phyloP scores from a whole-genome alignment of 2,797 vertebrate genomes.

The Botia kubotai region DNA sequence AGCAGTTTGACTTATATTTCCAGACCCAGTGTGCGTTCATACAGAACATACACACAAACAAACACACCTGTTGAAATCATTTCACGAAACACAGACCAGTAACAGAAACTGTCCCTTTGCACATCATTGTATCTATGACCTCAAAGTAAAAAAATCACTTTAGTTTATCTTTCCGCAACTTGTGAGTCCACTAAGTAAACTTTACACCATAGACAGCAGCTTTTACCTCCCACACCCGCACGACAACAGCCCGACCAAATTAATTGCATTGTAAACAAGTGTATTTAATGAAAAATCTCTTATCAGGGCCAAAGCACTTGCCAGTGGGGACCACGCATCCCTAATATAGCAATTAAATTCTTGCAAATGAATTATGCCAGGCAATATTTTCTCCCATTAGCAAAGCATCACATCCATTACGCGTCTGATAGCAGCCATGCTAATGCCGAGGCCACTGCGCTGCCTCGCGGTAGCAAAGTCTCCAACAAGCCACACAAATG shows the following conservation, averaged over 20 bases:
- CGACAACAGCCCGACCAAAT: slow-evolving; percentile 57
- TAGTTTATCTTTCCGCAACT: slow-evolving; percentile 33
- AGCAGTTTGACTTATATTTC: no score
- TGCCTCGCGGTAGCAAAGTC: slow-evolving; percentile 19
- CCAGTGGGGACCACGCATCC: slow-evolving; percentile 67
- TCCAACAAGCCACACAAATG: slow-evolving; percentile 31
- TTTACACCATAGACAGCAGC: neutral
- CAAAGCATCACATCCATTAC: slow-evolving; percentile 77
- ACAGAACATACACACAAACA: neutral
- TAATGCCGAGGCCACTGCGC: slow-evolving; percentile 53
- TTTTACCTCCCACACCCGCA: slow-evolving; percentile 39
- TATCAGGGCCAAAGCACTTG: slow-evolving; percentile 68
- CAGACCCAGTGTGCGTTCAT: neutral
- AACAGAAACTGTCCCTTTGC: neutral
- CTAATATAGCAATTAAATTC: slow-evolving; percentile 80
- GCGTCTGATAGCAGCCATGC: slow-evolving; percentile 74
- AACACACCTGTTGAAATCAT: neutral
- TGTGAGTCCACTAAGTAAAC: slow-evolving; percentile 9
- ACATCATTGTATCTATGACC: neutral
- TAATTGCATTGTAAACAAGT: slow-evolving; percentile 63
- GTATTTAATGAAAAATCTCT: slow-evolving; percentile 70
- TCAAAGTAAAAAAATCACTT: neutral
- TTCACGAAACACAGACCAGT: slow-evolving; percentile 6
- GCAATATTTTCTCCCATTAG: slow-evolving; percentile 80
- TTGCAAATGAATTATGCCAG: slow-evolving; percentile 81